Evolutionary conservation across 2,888 invertebrate genomes (phyloP).

Genomic region (Cynaeus angustus): DNA sequence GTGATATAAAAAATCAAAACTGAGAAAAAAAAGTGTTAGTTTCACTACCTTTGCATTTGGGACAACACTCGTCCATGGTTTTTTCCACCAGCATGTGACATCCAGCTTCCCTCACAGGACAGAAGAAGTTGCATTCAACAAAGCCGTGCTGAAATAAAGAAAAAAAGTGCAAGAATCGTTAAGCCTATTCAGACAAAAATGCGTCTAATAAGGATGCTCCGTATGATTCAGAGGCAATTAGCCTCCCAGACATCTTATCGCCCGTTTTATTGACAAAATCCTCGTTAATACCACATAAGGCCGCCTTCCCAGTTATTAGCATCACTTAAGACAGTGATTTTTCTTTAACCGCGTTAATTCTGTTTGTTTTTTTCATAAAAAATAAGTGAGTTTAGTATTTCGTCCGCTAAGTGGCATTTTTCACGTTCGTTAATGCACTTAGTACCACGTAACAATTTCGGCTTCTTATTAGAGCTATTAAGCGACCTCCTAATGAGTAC

Average conservation of each 20-base stretch:
- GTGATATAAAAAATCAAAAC: conserved; percentile 49
- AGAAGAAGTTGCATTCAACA: conserved; percentile 86
- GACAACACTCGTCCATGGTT: conserved; percentile 85
- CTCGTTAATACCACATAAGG: conserved; percentile 15
- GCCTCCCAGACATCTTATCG: conserved; percentile 17
- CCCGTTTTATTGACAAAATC: conserved; percentile 14
- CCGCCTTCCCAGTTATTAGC: conserved; percentile 12
- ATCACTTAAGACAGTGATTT: conserved; percentile 6
- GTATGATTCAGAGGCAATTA: conserved; percentile 11
- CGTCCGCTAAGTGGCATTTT: conserved; percentile 33
- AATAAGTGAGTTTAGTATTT: conserved; percentile 22
- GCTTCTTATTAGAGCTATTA: conserved; percentile 40
- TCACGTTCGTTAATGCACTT: conserved; percentile 41
- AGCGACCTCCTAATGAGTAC: conserved; percentile 37
- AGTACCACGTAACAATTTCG: conserved; percentile 25
- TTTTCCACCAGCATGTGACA: conserved; percentile 85
- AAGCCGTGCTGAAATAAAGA: conserved; percentile 84
- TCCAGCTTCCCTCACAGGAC: conserved; percentile 85
- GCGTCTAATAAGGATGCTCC: conserved; percentile 1
- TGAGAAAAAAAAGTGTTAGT: conserved; percentile 18
- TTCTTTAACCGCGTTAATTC: conserved; percentile 15
- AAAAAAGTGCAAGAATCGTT: no score
- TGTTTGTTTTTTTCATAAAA: conserved; percentile 32
- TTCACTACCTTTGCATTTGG: conserved; percentile 83
- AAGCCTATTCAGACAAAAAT: conserved; percentile 2